Conservation (phyloP, 2,113 vertebrate genomes). For the Nannospalax galili region DNA sequence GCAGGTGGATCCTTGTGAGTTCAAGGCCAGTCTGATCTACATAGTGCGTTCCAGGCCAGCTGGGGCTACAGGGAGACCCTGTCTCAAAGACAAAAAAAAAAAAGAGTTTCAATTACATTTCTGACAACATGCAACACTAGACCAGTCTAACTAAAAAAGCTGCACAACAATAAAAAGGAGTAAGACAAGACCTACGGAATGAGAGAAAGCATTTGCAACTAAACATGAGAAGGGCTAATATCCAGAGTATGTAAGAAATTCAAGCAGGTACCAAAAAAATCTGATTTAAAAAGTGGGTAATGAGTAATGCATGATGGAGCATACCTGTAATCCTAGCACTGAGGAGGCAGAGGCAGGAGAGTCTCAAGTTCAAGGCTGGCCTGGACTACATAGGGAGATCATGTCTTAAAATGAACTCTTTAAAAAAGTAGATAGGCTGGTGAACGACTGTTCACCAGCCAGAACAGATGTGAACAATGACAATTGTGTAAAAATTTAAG, state of each 20-base stretch:
- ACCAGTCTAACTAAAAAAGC: neutral
- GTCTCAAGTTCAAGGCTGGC: neutral
- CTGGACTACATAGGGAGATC: no score
- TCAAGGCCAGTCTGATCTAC: no score
- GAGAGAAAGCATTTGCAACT: neutral
- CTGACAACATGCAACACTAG: neutral
- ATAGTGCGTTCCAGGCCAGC: no score
- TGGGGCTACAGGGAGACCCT: no score
- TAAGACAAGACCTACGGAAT: neutral
- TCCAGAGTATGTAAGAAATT: neutral
- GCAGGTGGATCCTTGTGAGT: no score
- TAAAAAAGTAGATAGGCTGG: no score
- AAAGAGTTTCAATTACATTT: slow-evolving; percentile 7
- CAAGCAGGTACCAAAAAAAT: neutral
- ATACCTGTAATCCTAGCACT: neutral
- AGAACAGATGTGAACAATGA: slow-evolving; percentile 71
- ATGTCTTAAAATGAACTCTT: no score
- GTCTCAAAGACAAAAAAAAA: no score
- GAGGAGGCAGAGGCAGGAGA: neutral
- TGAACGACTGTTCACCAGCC: slow-evolving; percentile 6
- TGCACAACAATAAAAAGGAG: neutral
- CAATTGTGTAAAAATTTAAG: slow-evolving; percentile 60
- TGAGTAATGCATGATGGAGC: neutral
- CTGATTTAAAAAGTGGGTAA: no score
- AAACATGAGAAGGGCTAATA: neutral